Percentiles rank a stretch among this genome's conserved stretches.
Evolutionary conservation across 2,797 vertebrate species (phyloP).

Genomic region (Borostomias antarcticus): DNA sequence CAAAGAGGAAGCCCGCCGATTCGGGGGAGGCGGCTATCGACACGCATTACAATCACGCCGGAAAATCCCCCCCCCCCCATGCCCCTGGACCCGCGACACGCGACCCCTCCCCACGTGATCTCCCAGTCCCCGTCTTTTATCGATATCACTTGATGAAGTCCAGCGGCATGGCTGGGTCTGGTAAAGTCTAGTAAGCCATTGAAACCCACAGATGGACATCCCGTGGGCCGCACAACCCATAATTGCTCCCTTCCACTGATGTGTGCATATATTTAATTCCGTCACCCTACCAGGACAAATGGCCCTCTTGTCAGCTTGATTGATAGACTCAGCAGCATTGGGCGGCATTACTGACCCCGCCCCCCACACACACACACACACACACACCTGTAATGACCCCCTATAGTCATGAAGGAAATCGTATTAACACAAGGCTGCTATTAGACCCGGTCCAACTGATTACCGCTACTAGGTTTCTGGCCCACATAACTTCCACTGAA

Average conservation of each 20-base stretch:
- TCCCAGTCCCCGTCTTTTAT: too few relatives aligned
- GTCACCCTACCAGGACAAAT: slow-evolving; percentile 62
- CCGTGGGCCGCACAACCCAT: slow-evolving; percentile 36
- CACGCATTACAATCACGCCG: slow-evolving; percentile 51
- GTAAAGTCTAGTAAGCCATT: neutral
- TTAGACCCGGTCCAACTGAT: neutral
- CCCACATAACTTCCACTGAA: neutral
- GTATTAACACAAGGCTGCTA: slow-evolving; percentile 64
- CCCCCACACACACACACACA: too few relatives aligned
- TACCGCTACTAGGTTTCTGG: neutral
- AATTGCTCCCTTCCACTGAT: slow-evolving; percentile 61
- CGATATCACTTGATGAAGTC: neutral
- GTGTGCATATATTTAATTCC: slow-evolving; percentile 54
- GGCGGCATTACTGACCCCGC: slow-evolving; percentile 62
- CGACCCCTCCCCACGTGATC: too few relatives aligned
- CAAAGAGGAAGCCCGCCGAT: slow-evolving; percentile 45
- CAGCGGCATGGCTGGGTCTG: neutral
- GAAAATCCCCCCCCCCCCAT: too few relatives aligned
- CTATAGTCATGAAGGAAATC: slow-evolving; percentile 54
- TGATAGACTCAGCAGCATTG: slow-evolving; percentile 51
- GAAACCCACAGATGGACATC: neutral
- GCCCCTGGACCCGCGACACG: too few relatives aligned
- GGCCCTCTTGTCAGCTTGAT: slow-evolving; percentile 63
- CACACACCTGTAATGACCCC: too few relatives aligned
- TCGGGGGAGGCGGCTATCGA: slow-evolving; percentile 63